Evolutionary conservation across 2,888 invertebrate species (phyloP), one percentile per base, ranked within the genome.

Genomic region (Callinectes sapidus): DNA sequence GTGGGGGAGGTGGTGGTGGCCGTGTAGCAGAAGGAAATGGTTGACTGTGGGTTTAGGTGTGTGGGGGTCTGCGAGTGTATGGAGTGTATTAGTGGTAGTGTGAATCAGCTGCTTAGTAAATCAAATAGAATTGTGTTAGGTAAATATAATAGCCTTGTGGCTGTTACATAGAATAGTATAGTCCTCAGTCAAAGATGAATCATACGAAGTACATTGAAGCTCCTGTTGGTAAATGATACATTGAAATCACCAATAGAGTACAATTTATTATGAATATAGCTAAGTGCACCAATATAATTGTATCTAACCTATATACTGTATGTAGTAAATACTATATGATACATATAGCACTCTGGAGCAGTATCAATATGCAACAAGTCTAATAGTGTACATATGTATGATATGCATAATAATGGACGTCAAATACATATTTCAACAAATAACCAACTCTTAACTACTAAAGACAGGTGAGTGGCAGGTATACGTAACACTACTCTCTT

Each of bases 261-360:
- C 48, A 71, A 0, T 89, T 89, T 89, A 89, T 89, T 89, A 71
- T 55, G 28, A 85, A 90, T 90, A 77, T 90, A 85, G 6, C 77
- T 90, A 90, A 32, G 54, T 85, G 85, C 77, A 32, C 54, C 54
- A 85, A 85, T 90, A 81, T 90, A 28, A 35, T 81, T 54, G 39
- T 90, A 55, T 90, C 10, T 55, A 55, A 54, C 23, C 55, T 88
- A 88, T 54, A 48, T 48, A n/a, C n/a, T n/a, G n/a, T n/a, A 48
- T 48, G 8, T 48, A 48, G 88, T 88, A 35, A 48, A 10, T 90
- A 90, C 86, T 90, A 86, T 90, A 90, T 90, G 90, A 90, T 90
- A 90, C 86, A 90, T 86, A 90, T 90, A 90, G 90, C 66, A 90
- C 39, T 86, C 39, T 35, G 42, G 61, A 32, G 13, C 54, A 61